Evolutionary conservation across 2,888 invertebrate genomes (phyloP), one percentile per base, ranked within the genome.

Genomic region (Acrobasis consociella): DNA sequence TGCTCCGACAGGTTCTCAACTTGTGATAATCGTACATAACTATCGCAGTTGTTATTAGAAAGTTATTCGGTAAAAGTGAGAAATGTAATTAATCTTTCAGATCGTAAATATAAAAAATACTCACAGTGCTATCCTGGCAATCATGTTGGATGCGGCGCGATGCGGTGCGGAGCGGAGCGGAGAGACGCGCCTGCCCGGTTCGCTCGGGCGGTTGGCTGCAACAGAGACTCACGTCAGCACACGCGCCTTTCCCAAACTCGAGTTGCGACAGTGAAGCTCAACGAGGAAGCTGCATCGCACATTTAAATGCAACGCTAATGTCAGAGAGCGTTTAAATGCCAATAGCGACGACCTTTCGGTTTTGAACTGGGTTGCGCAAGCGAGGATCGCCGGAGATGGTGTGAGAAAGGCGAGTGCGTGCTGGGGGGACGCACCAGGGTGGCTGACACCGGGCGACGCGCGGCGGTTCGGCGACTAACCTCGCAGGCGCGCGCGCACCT

Each of bases 261-360:
- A 82, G 85, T 91, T 91, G 89, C 91, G 87, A 91, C 90, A 91
- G 86, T 87, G 81, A 86, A 86, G 85, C 86, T 89, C 86, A 85
- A 90, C 86, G 82, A 89, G 91, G 91, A 91, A 90, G 91, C 90
- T 87, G 88, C 89, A 89, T 87, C 88, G 82, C 86, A 87, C 84
- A 85, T 87, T 86, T 86, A 87, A 87, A 89, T 90, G 91, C 91
- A 91, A 88, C 88, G 83, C 83, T 91, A 92, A 92, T 91, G 91
- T 89, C 91, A 92, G 86, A 90, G 90, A 89, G 88, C 89, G 88
- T 81, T 87, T 88, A 91, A 91, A 92, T 92, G 91, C 89, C 91
- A 91, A 89, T 89, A 89, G 83, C 81, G 87, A 80, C 87, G 91
- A 92, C 91, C 91, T 92, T 92, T 91, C 80, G 78, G 86, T 86